Conservation (phyloP, 2,113 vertebrate species). For the Zootoca vivipara region DNA sequence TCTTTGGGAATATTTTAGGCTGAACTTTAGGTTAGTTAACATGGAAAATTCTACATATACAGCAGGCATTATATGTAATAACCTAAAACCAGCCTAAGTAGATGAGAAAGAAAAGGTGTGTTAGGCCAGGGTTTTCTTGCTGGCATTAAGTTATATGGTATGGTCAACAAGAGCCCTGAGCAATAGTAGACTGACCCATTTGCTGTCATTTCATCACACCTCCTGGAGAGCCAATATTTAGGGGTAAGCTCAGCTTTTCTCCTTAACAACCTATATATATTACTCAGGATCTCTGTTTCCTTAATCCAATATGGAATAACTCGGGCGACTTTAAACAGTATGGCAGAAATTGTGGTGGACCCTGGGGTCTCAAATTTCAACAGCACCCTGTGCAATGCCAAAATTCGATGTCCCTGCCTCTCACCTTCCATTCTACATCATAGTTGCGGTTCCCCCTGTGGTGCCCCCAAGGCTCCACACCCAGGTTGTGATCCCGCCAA, state of each 20-base stretch:
- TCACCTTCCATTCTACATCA: too few species aligned
- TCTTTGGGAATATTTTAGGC: neutral
- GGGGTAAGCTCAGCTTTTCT: neutral
- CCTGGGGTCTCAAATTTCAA: too few species aligned
- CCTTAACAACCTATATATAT: neutral
- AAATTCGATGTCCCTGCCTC: too few species aligned
- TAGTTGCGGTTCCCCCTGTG: too few species aligned
- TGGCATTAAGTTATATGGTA: neutral
- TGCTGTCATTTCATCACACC: neutral
- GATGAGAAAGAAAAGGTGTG: neutral
- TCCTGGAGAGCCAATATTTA: neutral
- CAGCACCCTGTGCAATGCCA: too few species aligned
- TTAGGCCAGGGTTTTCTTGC: neutral
- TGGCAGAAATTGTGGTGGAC: too few species aligned
- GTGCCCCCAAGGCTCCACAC: too few species aligned
- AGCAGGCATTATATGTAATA: neutral
- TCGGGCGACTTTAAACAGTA: neutral
- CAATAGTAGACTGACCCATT: neutral
- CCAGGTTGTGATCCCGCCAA: neutral
- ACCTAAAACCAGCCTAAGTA: neutral
- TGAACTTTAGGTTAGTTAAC: too few species aligned
- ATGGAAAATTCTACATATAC: too few species aligned
- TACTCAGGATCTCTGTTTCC: neutral
- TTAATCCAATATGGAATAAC: neutral
- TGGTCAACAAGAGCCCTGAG: neutral